A percentile compares a stretch with the other conserved stretches of the same genome.
phyloP scores from a whole-genome alignment of 1,140 invertebrate species.

The Drosophila lacteicornis region DNA sequence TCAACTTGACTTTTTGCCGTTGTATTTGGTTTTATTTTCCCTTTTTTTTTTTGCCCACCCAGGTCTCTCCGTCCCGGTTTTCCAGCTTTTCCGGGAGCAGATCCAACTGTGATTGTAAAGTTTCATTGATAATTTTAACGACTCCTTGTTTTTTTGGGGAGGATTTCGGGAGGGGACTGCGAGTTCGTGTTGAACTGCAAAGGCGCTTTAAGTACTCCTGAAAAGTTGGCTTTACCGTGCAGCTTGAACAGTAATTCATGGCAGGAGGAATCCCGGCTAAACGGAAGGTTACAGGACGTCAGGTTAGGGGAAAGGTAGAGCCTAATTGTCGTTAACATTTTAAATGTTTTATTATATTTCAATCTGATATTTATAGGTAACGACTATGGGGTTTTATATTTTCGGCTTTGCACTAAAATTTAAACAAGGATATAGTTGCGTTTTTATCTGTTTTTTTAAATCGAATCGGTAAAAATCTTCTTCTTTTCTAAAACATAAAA shows the following conservation, averaged over 20 bases:
- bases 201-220: slow-evolving; percentile 66
- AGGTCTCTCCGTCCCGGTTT: neutral
- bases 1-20: slow-evolving; percentile 35
- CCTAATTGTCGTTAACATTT: neutral
- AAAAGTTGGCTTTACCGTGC: slow-evolving; percentile 52
- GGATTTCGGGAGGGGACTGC: neutral
- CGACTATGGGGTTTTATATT: too few relatives aligned
- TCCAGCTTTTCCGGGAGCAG: slow-evolving; percentile 10
- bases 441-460: too few relatives aligned
- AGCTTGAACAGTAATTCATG: slow-evolving; percentile 7
- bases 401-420: too few relatives aligned
- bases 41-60: neutral
- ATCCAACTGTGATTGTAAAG: slow-evolving; percentile 72
- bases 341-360: neutral
- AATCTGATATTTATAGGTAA: too few relatives aligned
- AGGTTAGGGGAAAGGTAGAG: neutral
- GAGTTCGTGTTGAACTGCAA: slow-evolving; percentile 54
- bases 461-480: too few relatives aligned
- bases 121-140: slow-evolving; percentile 83
- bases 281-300: neutral
- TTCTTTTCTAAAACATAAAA: too few relatives aligned
- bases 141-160: slow-evolving; percentile 40
- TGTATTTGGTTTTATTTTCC: slow-evolving; percentile 32
- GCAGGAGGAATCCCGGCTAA: slow-evolving; percentile 2
- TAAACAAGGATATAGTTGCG: too few relatives aligned